phyloP scores from a whole-genome alignment of 2,888 invertebrate species.

The Drosophila vallismaia region DNA sequence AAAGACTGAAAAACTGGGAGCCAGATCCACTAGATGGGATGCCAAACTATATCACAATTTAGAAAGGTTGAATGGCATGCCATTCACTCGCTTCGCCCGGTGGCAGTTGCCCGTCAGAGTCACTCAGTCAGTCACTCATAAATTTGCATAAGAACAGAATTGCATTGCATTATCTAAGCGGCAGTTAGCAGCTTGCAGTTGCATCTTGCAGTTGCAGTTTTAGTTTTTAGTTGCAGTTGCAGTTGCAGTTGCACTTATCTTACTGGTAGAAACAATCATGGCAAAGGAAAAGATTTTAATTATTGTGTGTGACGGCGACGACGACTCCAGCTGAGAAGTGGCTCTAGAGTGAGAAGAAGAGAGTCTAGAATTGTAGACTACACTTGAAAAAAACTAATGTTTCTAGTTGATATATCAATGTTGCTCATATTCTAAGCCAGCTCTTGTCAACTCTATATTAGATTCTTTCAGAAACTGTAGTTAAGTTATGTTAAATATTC shows the following conservation, averaged over 20 bases:
- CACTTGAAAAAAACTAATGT: conserved; percentile 2
- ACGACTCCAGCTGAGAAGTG: conserved; percentile 22
- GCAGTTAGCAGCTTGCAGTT: conserved; percentile 38
- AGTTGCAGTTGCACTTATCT: conserved; percentile 56
- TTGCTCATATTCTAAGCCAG: too few species aligned
- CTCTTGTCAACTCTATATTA: too few species aligned
- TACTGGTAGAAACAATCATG: conserved; percentile 54
- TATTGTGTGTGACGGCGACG: conserved; percentile 67
- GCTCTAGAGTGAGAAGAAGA: conserved; percentile 25
- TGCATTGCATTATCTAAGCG: conserved; percentile 63
- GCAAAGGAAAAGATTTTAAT: conserved; percentile 64
- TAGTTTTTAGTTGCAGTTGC: conserved; percentile 20
- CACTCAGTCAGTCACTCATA: conserved; percentile 62
- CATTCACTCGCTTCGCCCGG: conserved; percentile 56
- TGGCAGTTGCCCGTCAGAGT: conserved; percentile 58
- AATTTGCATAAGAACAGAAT: conserved; percentile 69
- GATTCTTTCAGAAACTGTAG: not conserved
- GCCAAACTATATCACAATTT: conserved; percentile 63
- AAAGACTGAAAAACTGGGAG: conserved; percentile 52
- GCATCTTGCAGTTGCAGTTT: conserved; percentile 34
- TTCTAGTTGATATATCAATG: too few species aligned
- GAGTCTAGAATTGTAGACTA: conserved; percentile 6
- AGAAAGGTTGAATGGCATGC: conserved; percentile 74
- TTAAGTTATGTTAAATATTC: too few species aligned
- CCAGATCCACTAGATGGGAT: conserved; percentile 41